Evolutionary conservation across 2,113 vertebrate genomes (phyloP).

Genomic region (Pseudolaguvia tuberculata): DNA sequence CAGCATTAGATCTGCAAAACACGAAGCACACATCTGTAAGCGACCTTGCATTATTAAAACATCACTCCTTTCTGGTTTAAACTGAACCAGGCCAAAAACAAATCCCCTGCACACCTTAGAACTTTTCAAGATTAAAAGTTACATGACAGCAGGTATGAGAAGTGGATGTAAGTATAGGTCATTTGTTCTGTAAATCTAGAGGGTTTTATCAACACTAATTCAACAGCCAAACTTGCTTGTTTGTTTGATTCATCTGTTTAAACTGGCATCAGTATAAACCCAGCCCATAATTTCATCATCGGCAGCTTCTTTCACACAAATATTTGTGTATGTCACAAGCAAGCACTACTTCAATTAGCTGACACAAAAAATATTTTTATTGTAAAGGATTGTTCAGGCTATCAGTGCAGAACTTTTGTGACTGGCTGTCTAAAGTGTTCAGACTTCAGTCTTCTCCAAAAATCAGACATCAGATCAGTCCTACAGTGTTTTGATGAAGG

Average conservation of each 20-base stretch:
- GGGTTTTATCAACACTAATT: neutral
- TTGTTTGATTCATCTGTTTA: neutral
- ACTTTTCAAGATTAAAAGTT: conserved; percentile 3
- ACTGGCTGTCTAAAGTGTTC: conserved; percentile 20
- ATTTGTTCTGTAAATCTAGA: neutral
- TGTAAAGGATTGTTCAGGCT: neutral
- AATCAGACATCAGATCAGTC: conserved; percentile 9
- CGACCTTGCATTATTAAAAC: conserved; percentile 15
- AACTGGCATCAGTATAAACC: neutral
- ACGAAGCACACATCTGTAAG: neutral
- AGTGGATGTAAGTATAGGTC: neutral
- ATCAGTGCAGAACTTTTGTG: conserved; percentile 5
- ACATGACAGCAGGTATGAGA: conserved; percentile 6
- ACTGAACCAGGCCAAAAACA: neutral
- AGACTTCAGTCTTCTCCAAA: neutral
- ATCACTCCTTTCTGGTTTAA: neutral
- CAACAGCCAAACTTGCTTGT: neutral
- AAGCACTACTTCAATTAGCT: neutral
- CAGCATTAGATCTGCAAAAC: conserved; percentile 1
- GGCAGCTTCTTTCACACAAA: neutral
- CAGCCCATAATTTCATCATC: neutral
- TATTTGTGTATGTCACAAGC: conserved; percentile 12
- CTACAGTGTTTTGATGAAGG: conserved; percentile 21
- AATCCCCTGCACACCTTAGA: neutral
- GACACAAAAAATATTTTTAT: neutral